phyloP scores from a whole-genome alignment of 2,113 vertebrate genomes.

The Odontophorus gujanensis region DNA sequence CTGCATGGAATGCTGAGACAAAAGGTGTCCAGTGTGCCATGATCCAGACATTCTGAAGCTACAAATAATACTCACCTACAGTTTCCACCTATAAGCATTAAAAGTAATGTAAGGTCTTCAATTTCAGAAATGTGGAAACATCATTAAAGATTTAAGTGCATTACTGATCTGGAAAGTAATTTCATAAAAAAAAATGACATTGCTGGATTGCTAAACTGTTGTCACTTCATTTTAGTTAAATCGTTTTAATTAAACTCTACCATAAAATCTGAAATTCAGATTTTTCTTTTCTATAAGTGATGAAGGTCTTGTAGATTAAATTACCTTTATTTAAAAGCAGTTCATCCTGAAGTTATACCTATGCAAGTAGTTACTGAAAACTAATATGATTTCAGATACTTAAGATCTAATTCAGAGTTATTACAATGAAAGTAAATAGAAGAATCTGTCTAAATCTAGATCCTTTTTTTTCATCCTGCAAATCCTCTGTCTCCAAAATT shows the following conservation, averaged over 20 bases:
- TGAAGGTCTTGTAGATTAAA: not conserved
- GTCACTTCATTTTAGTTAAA: not conserved
- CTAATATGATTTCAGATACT: not conserved
- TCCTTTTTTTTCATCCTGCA: not conserved
- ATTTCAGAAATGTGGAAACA: not conserved
- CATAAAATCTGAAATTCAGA: not conserved
- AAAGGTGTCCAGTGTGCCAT: not conserved
- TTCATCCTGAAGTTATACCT: not conserved
- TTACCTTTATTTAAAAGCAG: not conserved
- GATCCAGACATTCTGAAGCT: not conserved
- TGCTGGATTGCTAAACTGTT: not conserved
- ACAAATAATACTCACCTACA: not conserved
- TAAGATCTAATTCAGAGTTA: not conserved
- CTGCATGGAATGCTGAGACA: not conserved
- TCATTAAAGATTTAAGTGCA: constrained; percentile 4
- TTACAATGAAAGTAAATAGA: not conserved
- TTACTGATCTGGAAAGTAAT: constrained; percentile 5
- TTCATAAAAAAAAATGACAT: constrained; percentile 24
- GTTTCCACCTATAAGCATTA: not conserved
- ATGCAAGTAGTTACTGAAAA: not conserved
- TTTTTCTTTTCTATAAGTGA: not conserved
- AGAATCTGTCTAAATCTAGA: not conserved
- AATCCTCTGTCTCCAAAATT: not conserved
- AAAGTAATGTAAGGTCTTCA: not conserved
- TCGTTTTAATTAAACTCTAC: not conserved